These are phyloP conservation scores for Malacoraja senta DNA, from an alignment of 2,797 vertebrate species.

Conservation along the genomic window DNA sequence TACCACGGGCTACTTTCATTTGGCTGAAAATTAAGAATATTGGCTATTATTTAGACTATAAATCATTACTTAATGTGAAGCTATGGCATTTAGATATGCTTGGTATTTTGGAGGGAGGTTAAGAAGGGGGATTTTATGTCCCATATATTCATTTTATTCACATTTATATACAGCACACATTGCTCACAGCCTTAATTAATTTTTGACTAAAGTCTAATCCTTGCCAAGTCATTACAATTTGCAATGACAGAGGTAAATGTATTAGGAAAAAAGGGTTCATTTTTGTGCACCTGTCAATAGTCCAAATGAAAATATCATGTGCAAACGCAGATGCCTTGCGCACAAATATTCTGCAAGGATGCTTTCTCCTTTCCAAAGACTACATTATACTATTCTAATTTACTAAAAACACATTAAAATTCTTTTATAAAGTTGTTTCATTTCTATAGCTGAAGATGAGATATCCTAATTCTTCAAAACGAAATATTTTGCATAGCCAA, in stretches of 20 bases:
- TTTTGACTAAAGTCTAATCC: neutral
- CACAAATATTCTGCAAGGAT: neutral
- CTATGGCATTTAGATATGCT: neutral
- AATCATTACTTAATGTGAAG: neutral
- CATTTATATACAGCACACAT: neutral
- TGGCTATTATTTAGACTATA: neutral
- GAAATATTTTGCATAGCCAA: neutral
- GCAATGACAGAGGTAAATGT: neutral
- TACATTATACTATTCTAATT: neutral
- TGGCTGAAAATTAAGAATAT: neutral
- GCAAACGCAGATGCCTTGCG: neutral
- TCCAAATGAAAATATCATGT: neutral
- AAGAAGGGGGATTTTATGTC: neutral
- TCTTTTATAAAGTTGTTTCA: neutral
- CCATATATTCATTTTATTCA: neutral
- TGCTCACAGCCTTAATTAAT: neutral
- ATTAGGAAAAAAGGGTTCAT: neutral
- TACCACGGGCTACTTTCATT: neutral
- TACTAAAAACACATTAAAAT: neutral
- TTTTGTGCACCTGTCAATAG: neutral
- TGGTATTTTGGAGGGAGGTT: conserved; percentile 10
- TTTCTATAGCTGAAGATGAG: neutral
- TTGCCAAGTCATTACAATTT: conserved; percentile 9
- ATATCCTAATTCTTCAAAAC: neutral
- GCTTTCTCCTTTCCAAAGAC: neutral